Evolutionary conservation across 2,888 invertebrate genomes (phyloP), one percentile per base, ranked within the genome.

Genomic region (Ophion costatus): DNA sequence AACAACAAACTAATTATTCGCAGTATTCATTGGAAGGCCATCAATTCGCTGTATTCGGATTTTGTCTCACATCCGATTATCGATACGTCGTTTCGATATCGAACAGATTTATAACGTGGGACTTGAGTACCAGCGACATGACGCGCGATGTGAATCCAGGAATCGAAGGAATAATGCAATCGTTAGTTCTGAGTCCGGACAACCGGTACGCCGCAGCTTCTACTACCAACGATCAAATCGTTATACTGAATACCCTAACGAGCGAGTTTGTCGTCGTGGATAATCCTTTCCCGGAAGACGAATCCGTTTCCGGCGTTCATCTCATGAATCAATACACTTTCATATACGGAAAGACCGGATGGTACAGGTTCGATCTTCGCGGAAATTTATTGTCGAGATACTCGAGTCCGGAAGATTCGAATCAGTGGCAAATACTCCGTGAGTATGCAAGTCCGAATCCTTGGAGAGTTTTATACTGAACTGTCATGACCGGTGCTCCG

Each of bases 1-100:
- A 59, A 38, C 10, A 38, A 11, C 42, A 9, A 38, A 20, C 59
- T 33, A 14, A 63, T 51, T 33, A 22, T 67, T 94, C 94, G 7
- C 94, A 98, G 97, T 99, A 98, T 92, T 99, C 99, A 0, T 94
- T 99, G 66, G 99, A 99, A 94, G 99, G 99, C 0, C 99, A 99
- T 94, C 98, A 98, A 92, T 99, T 99, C 92, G 99, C 99, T 0
- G 98, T 99, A 0, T 99, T 99, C 93, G 98, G 97, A 1, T 98
- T 98, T 92, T 96, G 97, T 14, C 93, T 99, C 38, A 98, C 98
- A 9, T 97, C 97, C 0, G 98, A 99, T 94, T 97, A 96, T 90
- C 96, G 98, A 38, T 98, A 98, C 94, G 97, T 99, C 87, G 98
- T 99, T 0, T 98, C 99, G 2, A 98, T 99, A 89, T 99, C 99